Percentiles rank a stretch among this genome's conserved stretches.
phyloP scores from a whole-genome alignment of 2,888 invertebrate species.

The Drosophila neutralis region DNA sequence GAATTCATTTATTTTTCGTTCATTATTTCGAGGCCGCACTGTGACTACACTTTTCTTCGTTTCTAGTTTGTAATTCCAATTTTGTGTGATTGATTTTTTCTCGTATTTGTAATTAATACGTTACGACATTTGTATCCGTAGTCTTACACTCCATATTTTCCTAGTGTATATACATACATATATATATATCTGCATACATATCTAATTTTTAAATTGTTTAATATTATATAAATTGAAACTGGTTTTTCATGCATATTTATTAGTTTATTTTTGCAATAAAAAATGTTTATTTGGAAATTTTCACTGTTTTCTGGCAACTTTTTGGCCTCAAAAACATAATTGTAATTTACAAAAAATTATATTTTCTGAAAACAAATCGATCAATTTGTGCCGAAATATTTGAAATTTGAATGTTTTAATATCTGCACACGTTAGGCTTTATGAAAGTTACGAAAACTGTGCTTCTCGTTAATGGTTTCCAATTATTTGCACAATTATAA shows the following conservation, averaged over 20 bases:
- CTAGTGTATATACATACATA: slow-evolving; percentile 47
- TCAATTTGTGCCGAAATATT: background rate
- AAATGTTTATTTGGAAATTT: slow-evolving; percentile 25
- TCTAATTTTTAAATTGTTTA: slow-evolving; percentile 42
- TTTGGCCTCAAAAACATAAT: background rate
- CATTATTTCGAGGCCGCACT: slow-evolving; percentile 27
- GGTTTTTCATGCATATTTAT: slow-evolving; percentile 38
- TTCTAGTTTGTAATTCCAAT: slow-evolving; percentile 69
- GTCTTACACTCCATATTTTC: slow-evolving; percentile 49
- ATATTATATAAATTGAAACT: slow-evolving; percentile 27
- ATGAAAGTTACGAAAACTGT: background rate
- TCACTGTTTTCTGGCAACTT: background rate
- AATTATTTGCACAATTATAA: background rate
- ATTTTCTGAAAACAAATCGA: background rate
- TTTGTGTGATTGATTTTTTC: slow-evolving; percentile 59
- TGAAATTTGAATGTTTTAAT: background rate
- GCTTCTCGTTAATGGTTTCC: background rate
- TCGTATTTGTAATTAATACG: slow-evolving; percentile 25
- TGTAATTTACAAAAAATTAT: too few relatives aligned
- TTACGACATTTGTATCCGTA: slow-evolving; percentile 36
- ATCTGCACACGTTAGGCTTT: background rate
- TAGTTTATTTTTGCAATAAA: slow-evolving; percentile 54
- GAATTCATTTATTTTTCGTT: slow-evolving; percentile 35
- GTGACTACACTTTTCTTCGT: slow-evolving; percentile 32
- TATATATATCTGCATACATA: slow-evolving; percentile 29